These are phyloP conservation scores for Harpegnathos saltator DNA, from an alignment of 1,140 invertebrate species.

Conservation along the genomic window DNA sequence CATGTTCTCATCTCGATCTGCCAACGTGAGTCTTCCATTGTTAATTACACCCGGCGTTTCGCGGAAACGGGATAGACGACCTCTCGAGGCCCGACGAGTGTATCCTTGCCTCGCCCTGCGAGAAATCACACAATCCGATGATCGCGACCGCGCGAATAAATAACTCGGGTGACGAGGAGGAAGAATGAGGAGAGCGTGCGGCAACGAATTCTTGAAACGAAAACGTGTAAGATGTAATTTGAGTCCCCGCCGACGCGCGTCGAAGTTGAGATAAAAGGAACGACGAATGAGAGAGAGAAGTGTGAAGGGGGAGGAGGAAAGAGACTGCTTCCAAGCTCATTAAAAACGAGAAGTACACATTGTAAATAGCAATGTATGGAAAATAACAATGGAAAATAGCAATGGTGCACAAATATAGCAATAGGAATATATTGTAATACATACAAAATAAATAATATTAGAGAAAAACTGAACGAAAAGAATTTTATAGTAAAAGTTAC, in stretches of 20 bases:
- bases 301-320: too few species aligned
- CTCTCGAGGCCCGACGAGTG: neutral
- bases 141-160: neutral
- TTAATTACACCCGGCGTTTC: constrained; percentile 20
- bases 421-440: too few species aligned
- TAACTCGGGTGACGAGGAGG: neutral
- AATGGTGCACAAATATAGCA: too few species aligned
- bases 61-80: neutral
- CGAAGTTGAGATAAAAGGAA: constrained; percentile 45
- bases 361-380: too few species aligned
- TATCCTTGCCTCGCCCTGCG: neutral
- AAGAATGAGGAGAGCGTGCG: neutral
- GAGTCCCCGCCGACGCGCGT: constrained; percentile 12
- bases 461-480: too few species aligned
- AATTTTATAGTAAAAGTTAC: too few species aligned
- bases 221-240: constrained; percentile 19
- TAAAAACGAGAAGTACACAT: too few species aligned
- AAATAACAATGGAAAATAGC: too few species aligned
- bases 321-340: too few species aligned
- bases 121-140: too few species aligned
- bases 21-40: neutral
- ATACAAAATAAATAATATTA: too few species aligned
- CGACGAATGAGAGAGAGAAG: too few species aligned
- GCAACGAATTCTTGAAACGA: neutral
- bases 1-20: neutral